Percentiles rank a stretch among this genome's conserved stretches.
Conservation (phyloP, 2,113 vertebrate species). For the Chiloscyllium plagiosum region DNA sequence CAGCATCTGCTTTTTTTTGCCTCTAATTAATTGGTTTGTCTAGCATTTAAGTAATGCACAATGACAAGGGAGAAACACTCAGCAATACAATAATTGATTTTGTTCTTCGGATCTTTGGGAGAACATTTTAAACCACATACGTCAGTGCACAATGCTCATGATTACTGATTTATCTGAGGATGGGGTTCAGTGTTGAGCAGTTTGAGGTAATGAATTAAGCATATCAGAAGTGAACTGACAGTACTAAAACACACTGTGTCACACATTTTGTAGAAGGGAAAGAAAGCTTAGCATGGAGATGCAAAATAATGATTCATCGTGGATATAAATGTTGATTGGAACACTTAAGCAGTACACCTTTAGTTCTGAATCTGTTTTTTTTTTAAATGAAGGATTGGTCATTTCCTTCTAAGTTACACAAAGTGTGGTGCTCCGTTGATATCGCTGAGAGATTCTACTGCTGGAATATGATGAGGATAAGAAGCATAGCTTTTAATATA, state of each 20-base stretch:
- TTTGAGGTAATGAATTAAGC: neutral
- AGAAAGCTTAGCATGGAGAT: neutral
- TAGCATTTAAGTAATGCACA: neutral
- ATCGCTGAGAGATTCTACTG: neutral
- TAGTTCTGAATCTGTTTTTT: neutral
- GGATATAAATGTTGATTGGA: neutral
- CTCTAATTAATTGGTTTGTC: neutral
- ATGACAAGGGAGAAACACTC: neutral
- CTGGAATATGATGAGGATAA: neutral
- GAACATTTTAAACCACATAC: neutral
- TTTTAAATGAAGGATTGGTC: neutral
- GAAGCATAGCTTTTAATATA: neutral
- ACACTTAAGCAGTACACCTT: neutral
- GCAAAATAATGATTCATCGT: neutral
- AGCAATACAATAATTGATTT: neutral
- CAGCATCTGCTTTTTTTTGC: no score
- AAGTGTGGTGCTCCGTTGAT: neutral
- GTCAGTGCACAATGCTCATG: neutral
- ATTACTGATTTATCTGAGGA: neutral
- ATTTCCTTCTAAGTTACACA: neutral
- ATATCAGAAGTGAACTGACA: neutral
- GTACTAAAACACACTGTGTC: neutral
- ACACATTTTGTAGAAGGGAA: neutral
- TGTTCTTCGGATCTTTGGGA: neutral
- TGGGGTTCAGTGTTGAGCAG: neutral